Evolutionary conservation across 53 echinoderm and acorn worm species (phyloP), one percentile per base, ranked within the genome.

Genomic region (Glandiceps talaboti): DNA sequence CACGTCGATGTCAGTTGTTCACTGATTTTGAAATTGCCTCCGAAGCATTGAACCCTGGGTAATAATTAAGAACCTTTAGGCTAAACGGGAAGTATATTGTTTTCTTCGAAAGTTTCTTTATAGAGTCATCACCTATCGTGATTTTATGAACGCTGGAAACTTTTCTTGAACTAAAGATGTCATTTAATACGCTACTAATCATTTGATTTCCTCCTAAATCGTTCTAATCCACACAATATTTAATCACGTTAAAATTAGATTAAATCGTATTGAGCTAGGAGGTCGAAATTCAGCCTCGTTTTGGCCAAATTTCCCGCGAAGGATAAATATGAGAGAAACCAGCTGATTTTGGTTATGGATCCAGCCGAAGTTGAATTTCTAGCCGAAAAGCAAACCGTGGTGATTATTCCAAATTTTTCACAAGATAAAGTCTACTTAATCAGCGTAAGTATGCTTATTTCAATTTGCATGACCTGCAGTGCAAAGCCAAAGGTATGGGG

Each of bases 361-460:
- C 89, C 93, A 0, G 83, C 93, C 14, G 99, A 99, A 75, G 99
- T 99, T 0, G 99, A 99, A 77, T 99, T 99, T 83, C 75, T 93
- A 33, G 93, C 99, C 30, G 99, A 93, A 76, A 93, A 99, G 78
- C 85, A 99, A 83, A 80, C 82, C 20, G 91, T 99, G 28, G 92
- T 86, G 32, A 85, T 99, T 14, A 84, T 93, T 79, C 99, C 99
- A 76, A 99, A 99, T 78, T 99, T 99, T 76, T 93, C 99, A 25
- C 99, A 99, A 33, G 89, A 99, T 32, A 87, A 91, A 76, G 84
- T 99, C 64, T 99, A 85, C 77, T 75, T 99, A 83, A 99, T 99
- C 76, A 89, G 89, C 30, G 64, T 45, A 45, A 45, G 64, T 45
- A n/a, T n/a, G n/a, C n/a, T n/a, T n/a, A n/a, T n/a, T n/a, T n/a